phyloP scores from a whole-genome alignment of 2,888 invertebrate genomes.

The Parnassius apollo region DNA sequence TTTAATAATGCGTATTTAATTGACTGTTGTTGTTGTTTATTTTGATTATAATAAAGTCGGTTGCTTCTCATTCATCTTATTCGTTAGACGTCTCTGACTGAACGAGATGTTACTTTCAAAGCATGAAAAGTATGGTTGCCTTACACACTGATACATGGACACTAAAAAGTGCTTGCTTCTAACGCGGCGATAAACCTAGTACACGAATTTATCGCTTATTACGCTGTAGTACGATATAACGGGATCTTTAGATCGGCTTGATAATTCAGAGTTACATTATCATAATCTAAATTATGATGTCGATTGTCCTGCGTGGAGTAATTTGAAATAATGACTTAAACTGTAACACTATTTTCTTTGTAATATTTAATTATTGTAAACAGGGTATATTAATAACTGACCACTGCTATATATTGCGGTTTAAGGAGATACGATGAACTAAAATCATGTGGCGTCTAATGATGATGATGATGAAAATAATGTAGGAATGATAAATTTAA shows the following conservation, averaged over 20 bases:
- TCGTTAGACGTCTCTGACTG: too few species aligned
- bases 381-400: too few species aligned
- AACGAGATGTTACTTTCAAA: too few species aligned
- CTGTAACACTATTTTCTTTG: constrained; percentile 12
- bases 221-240: constrained; percentile 35
- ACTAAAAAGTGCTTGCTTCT: constrained; percentile 34
- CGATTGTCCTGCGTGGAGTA: constrained; percentile 39
- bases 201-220: constrained; percentile 36
- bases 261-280: constrained; percentile 35
- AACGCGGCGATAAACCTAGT: constrained; percentile 29
- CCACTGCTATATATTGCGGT: too few species aligned
- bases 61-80: too few species aligned
- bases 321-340: constrained; percentile 25
- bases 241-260: constrained; percentile 26
- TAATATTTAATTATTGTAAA: not conserved
- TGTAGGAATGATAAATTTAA: too few species aligned
- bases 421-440: too few species aligned
- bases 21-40: too few species aligned
- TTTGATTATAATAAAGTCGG: too few species aligned
- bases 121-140: constrained; percentile 34
- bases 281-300: constrained; percentile 62
- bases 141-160: constrained; percentile 39
- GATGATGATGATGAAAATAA: too few species aligned
- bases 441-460: too few species aligned
- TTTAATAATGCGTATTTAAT: too few species aligned